Evolutionary conservation across 2,797 vertebrate species (phyloP).

Genomic region (Amblyopsis hoosieri): DNA sequence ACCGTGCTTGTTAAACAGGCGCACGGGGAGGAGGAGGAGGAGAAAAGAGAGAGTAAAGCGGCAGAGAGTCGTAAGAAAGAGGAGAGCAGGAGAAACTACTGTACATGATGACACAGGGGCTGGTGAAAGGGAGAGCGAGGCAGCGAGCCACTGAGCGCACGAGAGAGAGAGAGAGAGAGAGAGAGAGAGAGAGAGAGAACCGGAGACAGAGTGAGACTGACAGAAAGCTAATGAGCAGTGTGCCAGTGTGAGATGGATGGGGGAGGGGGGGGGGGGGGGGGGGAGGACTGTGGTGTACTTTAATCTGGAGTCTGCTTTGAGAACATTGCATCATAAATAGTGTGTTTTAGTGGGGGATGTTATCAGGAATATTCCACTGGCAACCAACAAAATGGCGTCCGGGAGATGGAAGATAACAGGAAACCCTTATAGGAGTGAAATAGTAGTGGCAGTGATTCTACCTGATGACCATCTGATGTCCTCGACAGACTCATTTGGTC

Average conservation of each 20-base stretch:
- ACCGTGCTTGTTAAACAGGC: slow-evolving; percentile 20
- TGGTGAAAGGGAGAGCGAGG: not conserved
- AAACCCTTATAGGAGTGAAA: not conserved
- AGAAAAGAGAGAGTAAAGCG: slow-evolving; percentile 2
- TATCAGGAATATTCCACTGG: slow-evolving; percentile 6
- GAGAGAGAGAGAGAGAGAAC: no score
- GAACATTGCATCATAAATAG: slow-evolving; percentile 42
- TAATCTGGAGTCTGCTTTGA: slow-evolving; percentile 50
- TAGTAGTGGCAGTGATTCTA: not conserved
- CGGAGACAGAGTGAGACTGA: slow-evolving; percentile 52
- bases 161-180: slow-evolving; percentile 33
- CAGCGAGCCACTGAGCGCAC: not conserved
- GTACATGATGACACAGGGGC: slow-evolving; percentile 17
- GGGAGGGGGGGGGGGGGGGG: slow-evolving; percentile 25
- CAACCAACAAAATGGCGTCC: slow-evolving; percentile 16
- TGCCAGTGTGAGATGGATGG: slow-evolving; percentile 50
- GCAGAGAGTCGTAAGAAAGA: slow-evolving; percentile 2
- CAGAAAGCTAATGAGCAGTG: slow-evolving; percentile 75
- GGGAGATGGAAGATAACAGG: not conserved
- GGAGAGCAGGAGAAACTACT: slow-evolving; percentile 1
- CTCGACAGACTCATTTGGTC: no score
- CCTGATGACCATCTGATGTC: no score
- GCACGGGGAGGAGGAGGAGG: slow-evolving; percentile 21
- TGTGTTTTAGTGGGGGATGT: not conserved
- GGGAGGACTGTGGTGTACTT: slow-evolving; percentile 19